Base-by-base conservation (phyloP, 2,113 vertebrate species). In the Progne subis region DNA sequence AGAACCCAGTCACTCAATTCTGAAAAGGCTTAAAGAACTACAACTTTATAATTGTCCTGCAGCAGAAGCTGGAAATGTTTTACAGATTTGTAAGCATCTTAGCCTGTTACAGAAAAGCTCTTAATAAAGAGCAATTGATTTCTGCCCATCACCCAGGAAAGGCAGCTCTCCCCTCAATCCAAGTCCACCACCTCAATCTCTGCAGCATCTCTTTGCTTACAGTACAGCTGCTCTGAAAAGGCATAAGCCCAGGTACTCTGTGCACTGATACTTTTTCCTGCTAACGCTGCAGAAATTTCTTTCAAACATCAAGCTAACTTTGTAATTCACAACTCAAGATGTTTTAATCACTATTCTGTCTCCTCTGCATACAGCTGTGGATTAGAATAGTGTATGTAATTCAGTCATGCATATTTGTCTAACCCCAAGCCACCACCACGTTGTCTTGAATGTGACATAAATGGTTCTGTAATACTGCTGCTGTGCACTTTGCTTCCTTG, bases 91-190 rank as follows among this genome's bases (percentile, higher is more conserved):
- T 79, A 88, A 88, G 44, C 61, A 64, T 49, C n/a, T 67, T 39
- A 74, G 52, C 49, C 68, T 88, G 64, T 84, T 75, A 93, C 50
- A 10, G 61, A 82, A 67, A 88, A 94, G 65, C 68, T 92, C 76
- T 95, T 88, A 56, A 88, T 71, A 34, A 81, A 92, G 53, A 93
- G 64, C 70, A 96, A 90, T 37, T 69, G 86, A 77, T 92, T 91
- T 85, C 63, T 86, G 59, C 72, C 70, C 25, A 53, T 46, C 18
- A 49, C 76, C 72, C 82, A 79, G 64, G 37, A 86, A 44, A 93
- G 44, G 34, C 41, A 65, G n/a, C 32, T 86, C 61, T 88, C 21
- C 14, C 41, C 9, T 29, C 60, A 70, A 93, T 20, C 50, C 52
- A 80, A 70, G 32, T 15, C 28, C 64, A 59, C 26, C 71, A 46